A percentile compares a stretch with the other conserved stretches of the same genome.
Conservation (phyloP, 1,140 invertebrate species). For the Heliconius melpomene region DNA sequence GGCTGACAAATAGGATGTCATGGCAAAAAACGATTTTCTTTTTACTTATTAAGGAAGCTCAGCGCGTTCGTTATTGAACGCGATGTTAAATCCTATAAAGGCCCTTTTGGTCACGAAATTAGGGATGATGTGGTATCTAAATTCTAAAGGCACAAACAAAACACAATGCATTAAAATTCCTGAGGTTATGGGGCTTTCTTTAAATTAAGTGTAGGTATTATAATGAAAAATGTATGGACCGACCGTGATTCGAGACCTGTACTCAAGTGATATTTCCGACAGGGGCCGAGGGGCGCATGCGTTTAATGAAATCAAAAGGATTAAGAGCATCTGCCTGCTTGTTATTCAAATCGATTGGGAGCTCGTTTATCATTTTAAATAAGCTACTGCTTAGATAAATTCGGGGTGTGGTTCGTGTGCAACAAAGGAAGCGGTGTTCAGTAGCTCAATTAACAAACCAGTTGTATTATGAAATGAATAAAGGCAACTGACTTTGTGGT, state of each 20-base stretch:
- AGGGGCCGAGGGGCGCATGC: conserved; percentile 75
- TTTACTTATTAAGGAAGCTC: conserved; percentile 42
- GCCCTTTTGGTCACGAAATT: conserved; percentile 58
- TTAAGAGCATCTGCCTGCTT: conserved; percentile 81
- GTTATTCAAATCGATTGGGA: conserved; percentile 80
- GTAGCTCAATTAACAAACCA: conserved; percentile 75
- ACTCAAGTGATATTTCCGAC: conserved; percentile 81
- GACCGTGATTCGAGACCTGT: conserved; percentile 62
- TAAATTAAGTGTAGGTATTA: conserved; percentile 58
- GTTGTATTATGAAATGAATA: conserved; percentile 63
- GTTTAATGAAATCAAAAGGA: conserved; percentile 81
- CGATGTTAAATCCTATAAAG: conserved; percentile 54
- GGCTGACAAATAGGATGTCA: conserved; percentile 52
- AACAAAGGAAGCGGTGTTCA: conserved; percentile 70
- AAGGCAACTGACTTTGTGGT: conserved; percentile 46
- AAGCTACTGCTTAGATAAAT: conserved; percentile 79
- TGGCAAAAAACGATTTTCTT: conserved; percentile 44
- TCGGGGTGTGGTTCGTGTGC: conserved; percentile 72
- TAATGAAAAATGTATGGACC: conserved; percentile 64
- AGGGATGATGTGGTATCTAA: conserved; percentile 49
- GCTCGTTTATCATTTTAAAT: conserved; percentile 80
- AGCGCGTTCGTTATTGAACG: conserved; percentile 31
- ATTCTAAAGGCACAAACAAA: conserved; percentile 40
- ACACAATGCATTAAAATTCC: conserved; percentile 47
- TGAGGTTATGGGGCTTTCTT: conserved; percentile 49